Evolutionary conservation across 2,797 vertebrate genomes (phyloP).

Genomic region (Brotogeris chrysoptera): DNA sequence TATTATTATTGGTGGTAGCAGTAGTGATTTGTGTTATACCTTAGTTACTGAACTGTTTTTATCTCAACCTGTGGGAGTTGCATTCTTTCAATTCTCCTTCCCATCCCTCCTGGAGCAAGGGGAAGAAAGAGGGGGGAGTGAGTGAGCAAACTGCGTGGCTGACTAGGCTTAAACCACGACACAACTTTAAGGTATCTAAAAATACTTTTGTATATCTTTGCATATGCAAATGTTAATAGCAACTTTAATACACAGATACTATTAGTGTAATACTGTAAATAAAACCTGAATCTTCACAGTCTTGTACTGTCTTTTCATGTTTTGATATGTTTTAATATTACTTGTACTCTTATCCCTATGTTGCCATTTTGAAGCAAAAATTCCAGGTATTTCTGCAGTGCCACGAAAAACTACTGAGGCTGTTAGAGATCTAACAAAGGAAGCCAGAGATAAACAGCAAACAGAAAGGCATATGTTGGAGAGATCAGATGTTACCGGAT

Average conservation of each 20-base stretch:
- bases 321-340: neutral
- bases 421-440: neutral
- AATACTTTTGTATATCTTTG: neutral
- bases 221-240: neutral
- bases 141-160: no score
- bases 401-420: neutral
- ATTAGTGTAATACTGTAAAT: neutral
- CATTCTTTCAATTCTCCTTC: no score
- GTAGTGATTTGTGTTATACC: no score
- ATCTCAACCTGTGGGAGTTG: no score
- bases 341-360: neutral
- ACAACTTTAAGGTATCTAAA: neutral
- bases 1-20: no score
- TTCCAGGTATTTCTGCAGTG: neutral
- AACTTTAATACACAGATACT: neutral
- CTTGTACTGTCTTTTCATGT: neutral
- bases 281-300: neutral
- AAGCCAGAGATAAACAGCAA: neutral
- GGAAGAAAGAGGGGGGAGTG: no score
- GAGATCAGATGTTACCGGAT: neutral
- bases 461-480: neutral
- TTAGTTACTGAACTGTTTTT: no score
- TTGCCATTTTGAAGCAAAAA: neutral
- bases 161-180: no score
- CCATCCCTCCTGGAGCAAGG: no score